Evolutionary conservation across 2,888 invertebrate genomes (phyloP), one percentile per base, ranked within the genome.

Genomic region (Hyles lineata): DNA sequence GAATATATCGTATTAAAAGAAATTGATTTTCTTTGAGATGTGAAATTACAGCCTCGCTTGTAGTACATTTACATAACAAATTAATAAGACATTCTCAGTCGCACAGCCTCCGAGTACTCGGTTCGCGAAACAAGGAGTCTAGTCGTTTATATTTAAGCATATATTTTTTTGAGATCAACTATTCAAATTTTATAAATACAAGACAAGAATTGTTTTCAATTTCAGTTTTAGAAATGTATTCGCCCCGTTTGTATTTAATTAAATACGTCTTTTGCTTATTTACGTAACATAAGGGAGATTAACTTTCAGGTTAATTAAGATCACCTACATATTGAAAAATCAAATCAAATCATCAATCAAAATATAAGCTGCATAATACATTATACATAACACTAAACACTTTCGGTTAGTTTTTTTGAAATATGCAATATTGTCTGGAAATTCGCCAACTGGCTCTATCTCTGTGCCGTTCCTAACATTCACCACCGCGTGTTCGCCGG

Each of bases 361-460:
- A 43, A 61, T 61, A 29, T 21, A n/a, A 21, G 2, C 35, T n/a
- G 2, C n/a, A 62, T 32, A 21, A 29, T 3, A 29, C n/a, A 62
- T 32, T 15, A 29, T 3, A 29, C 29, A 2, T 2, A 29, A 63
- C 35, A 11, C 21, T 81, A 80, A 82, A 81, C 71, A 78, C 73
- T 73, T 76, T 74, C 74, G 81, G 75, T 78, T 17, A 55, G 76
- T 82, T 87, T 85, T 35, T 86, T 83, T 83, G 78, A 84, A 83
- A 85, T 82, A 67, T 67, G 43, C 43, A 21, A 83, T 85, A 80
- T 78, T 85, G 84, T 87, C 87, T 91, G 91, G 90, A 87, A 76
- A 76, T 60, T 72, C 72, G 87, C 90, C 90, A 90, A 88, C 83
- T 82, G 80, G 76, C 81, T 80, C 83, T 87, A 88, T 87, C 87